Base-by-base conservation (phyloP, 1,140 invertebrate species). In the Glossosoma conforme region DNA sequence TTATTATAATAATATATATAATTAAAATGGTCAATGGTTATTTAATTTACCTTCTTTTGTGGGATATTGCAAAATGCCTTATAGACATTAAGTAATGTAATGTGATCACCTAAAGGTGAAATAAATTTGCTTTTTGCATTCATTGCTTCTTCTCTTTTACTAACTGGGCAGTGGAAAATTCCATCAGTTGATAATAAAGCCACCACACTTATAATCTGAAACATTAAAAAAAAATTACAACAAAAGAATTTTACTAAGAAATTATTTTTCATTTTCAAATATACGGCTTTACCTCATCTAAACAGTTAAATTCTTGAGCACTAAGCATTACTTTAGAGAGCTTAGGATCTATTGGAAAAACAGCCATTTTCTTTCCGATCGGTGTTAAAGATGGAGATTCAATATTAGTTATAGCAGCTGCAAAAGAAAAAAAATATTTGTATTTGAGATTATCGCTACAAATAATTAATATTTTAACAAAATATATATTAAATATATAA, bases 281-380 rank as follows among this genome's bases (percentile, higher is more conserved):
- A n/a, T n/a, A n/a, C n/a, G n/a, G n/a, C n/a, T n/a, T 30, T 19
- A 77, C 84, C 77, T 97, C 93, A 60, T 95, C 89, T 46, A 91
- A 75, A 70, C 93, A 96, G 3, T 79, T 80, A 60, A 84, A 85
- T 35, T 87, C 81, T 13, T 83, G 77, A 3, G 92, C 87, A 11
- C 83, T 76, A 0, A 96, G 65, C 42, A 97, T 71, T 8, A 91
- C 79, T 73, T 91, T 94, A 3, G 91, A 83, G 70, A 91, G 90
- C 45, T 85, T 80, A 0, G 95, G 95, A 67, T 97, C 93, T 32
- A 98, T 71, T 1, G 96, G 96, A 69, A 97, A 98, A 14, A 80
- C 76, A 1, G 89, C 81, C 90, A 98, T 93, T 62, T 86, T 83
- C 52, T 82, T 83, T 1, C 95, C 96, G 10, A 89, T 54, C 1